Evolutionary conservation across 2,113 vertebrate genomes (phyloP).

Genomic region (Meriones unguiculatus): DNA sequence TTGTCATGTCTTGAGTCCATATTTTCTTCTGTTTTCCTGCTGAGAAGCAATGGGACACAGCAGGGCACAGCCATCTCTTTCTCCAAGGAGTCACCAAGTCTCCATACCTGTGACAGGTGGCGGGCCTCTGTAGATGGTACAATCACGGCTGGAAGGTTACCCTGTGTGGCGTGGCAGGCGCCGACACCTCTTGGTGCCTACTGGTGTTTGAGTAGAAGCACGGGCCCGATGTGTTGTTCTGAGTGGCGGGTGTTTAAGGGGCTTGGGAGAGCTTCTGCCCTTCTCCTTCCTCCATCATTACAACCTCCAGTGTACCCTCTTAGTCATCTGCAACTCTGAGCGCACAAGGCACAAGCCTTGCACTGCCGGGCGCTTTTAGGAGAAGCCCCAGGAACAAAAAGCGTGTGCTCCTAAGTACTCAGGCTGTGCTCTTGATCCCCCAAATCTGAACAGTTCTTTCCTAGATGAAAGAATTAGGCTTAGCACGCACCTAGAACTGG

Average conservation of each 20-base stretch:
- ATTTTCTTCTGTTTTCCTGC: background rate
- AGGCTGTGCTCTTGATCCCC: background rate
- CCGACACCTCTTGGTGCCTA: background rate
- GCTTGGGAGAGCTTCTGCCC: background rate
- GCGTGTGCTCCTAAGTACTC: background rate
- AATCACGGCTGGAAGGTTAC: background rate
- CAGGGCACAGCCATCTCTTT: background rate
- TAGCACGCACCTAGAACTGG: background rate
- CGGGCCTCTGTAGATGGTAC: background rate
- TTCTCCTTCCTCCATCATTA: rapidly evolving
- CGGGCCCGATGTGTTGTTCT: background rate
- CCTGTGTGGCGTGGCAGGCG: background rate
- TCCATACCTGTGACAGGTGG: background rate
- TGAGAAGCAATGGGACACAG: background rate
- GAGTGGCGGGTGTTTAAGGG: background rate
- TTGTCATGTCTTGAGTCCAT: background rate
- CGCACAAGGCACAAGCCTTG: background rate
- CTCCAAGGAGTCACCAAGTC: background rate
- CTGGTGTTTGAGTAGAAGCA: background rate
- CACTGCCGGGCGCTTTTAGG: background rate
- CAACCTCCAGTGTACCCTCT: background rate
- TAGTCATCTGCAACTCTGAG: background rate
- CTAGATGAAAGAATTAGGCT: background rate
- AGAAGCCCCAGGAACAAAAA: background rate
- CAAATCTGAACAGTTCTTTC: background rate